Evolutionary conservation across 2,888 invertebrate genomes (phyloP), one percentile per base, ranked within the genome.

Genomic region (Bedellia somnulentella): DNA sequence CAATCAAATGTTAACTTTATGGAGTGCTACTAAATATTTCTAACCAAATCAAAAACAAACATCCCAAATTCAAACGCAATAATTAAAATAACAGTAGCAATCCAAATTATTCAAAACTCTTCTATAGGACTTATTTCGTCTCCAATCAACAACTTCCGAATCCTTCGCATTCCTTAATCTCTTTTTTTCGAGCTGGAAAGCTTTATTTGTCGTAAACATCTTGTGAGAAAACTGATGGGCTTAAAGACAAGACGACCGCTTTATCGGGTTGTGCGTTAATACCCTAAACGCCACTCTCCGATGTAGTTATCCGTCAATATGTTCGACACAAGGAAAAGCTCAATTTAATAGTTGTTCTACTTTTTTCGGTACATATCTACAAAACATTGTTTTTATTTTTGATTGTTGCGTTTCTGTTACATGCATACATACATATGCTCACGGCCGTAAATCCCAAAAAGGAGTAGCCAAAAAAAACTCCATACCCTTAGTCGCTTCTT

Each of bases 261-360:
- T 52, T 53, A 52, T 51, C 45, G 47, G 16, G 46, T 39, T 31
- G 46, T 40, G 44, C 44, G 47, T 52, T 52, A 53, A 53, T 53
- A 47, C 44, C 37, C 35, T 44, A 33, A 33, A 45, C 37, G 42
- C 42, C 38, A 41, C 44, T 39, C 31, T 32, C 23, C 31, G 18
- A 31, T 22, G 21, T 30, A 34, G 33, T 46, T 49, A 50, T 52
- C 48, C 46, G 37, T n/a, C n/a, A n/a, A n/a, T n/a, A n/a, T n/a
- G n/a, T n/a, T n/a, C n/a, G n/a, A n/a, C n/a, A n/a, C n/a, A n/a
- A n/a, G n/a, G n/a, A n/a, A n/a, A n/a, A n/a, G n/a, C n/a, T n/a
- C n/a, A n/a, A n/a, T n/a, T n/a, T n/a, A n/a, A n/a, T n/a, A n/a
- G n/a, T n/a, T n/a, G n/a, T n/a, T n/a, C n/a, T n/a, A n/a, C n/a